These are phyloP conservation scores for Verasper variegatus DNA, from an alignment of 2,113 vertebrate species.

Conservation along the genomic window DNA sequence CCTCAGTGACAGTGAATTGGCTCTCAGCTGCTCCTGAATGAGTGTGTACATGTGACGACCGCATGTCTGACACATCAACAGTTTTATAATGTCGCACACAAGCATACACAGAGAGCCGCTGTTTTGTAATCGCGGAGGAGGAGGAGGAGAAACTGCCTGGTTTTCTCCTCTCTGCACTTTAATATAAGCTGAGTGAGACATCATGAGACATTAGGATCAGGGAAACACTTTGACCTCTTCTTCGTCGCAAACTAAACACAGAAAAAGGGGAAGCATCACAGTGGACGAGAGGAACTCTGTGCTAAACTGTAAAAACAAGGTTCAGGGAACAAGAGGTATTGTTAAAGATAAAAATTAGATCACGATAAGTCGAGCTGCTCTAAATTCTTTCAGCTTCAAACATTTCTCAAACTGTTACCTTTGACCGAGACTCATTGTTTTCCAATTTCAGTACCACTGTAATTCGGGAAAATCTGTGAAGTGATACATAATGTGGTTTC, in stretches of 20 bases:
- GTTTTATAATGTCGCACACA: background rate
- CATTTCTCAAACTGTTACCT: background rate
- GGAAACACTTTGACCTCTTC: background rate
- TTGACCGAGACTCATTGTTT: background rate
- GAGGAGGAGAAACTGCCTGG: constrained; percentile 9
- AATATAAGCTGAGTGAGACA: background rate
- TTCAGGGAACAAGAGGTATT: background rate
- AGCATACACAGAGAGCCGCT: constrained; percentile 5
- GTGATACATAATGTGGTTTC: background rate
- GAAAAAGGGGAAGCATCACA: background rate
- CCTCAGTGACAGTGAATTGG: too few species aligned
- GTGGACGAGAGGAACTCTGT: background rate
- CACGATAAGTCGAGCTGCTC: background rate
- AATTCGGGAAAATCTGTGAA: background rate
- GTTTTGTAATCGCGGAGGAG: constrained; percentile 10
- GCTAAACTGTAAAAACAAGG: background rate
- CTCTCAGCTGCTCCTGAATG: too few species aligned
- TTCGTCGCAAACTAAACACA: background rate
- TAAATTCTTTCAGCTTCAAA: background rate
- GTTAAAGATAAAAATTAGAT: constrained; percentile 11
- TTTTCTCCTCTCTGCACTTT: constrained; percentile 16
- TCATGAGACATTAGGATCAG: background rate
- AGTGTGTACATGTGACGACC: too few species aligned
- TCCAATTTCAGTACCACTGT: background rate
- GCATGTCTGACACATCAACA: too few species aligned